Percentiles rank a stretch among this genome's conserved stretches.
Evolutionary conservation across 1,140 invertebrate genomes (phyloP).

Genomic region (Polypedilum pembai): DNA sequence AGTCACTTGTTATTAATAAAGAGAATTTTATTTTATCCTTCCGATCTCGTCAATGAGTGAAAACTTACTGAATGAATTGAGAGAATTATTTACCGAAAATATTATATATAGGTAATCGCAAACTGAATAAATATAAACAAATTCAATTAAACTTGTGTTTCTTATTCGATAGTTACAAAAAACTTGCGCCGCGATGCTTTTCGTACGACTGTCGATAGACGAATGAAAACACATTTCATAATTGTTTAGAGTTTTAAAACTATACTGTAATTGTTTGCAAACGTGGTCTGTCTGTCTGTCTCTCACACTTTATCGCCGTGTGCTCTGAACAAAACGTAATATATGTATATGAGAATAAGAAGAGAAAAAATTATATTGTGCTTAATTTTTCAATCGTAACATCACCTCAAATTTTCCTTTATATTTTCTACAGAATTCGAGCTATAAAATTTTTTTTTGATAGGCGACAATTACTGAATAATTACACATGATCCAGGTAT

Average conservation of each 20-base stretch:
- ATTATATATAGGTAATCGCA: neutral
- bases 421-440: too few species aligned
- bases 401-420: too few species aligned
- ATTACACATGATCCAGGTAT: too few species aligned
- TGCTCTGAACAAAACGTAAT: too few species aligned
- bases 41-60: neutral
- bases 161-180: neutral
- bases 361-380: too few species aligned
- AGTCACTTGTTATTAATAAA: neutral
- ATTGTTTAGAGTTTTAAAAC: conserved; percentile 11
- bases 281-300: neutral
- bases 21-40: neutral
- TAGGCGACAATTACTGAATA: too few species aligned
- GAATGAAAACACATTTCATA: conserved; percentile 25
- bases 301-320: too few species aligned
- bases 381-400: too few species aligned
- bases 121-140: neutral
- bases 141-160: neutral
- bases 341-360: too few species aligned
- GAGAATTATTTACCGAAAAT: neutral
- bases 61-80: neutral
- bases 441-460: too few species aligned
- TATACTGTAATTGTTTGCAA: conserved; percentile 23
- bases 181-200: neutral
- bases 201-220: neutral